Evolutionary conservation across 1,140 invertebrate genomes (phyloP), one percentile per base, ranked within the genome.

Genomic region (Megalopta genalis): DNA sequence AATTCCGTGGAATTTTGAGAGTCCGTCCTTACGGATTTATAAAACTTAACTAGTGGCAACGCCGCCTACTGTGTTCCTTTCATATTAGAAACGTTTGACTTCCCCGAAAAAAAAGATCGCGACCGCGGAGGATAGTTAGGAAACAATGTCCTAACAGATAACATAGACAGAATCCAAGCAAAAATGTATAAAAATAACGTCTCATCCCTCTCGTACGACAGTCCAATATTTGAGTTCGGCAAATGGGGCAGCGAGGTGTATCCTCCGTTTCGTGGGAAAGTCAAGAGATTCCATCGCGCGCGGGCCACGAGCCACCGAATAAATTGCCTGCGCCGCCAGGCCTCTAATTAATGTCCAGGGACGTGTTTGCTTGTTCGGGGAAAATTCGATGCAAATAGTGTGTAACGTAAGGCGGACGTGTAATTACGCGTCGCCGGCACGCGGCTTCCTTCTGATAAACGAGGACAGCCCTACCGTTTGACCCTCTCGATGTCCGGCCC

Each of bases 401-500:
- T 60, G 72, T 37, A 49, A 64, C n/a, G 57, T 66, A 68, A 83
- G 77, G 74, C 77, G 86, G 83, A 70, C 81, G 78, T 78, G 84
- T 81, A 90, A 91, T 90, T 90, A 89, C 85, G 68, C 84, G 83
- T 88, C 84, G 73, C 80, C 80, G 89, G 80, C 91, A 92, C 90
- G 88, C 88, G 91, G 86, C 89, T 74, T 76, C 69, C 77, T 88
- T 71, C 88, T 85, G 87, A 91, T 90, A 87, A 89, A 87, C 82
- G 82, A 63, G 72, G 73, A 54, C 37, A 86, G 81, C 63, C 66
- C 80, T 82, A 76, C 75, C 81, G 80, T 84, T 89, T 86, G 87
- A 89, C 88, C 88, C 88, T 81, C 64, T 80, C 72, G 54, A 9
- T 57, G 54, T 9, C 18, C 14, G 81, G 75, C 68, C 14, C 66